phyloP scores from a whole-genome alignment of 1,140 invertebrate genomes.

The Zaprionus davidi region DNA sequence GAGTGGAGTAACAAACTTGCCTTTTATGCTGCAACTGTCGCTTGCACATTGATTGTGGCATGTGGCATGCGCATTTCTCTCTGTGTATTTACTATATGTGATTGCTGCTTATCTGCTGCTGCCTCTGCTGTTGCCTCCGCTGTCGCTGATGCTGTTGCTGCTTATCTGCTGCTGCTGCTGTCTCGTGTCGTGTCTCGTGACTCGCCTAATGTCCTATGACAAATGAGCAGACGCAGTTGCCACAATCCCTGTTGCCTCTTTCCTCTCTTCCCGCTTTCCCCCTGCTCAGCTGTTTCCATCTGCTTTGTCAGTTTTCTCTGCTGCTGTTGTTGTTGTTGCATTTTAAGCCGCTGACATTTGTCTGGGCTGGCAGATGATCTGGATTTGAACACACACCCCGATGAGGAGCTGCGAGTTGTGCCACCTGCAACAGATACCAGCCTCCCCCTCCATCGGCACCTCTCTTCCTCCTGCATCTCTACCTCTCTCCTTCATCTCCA shows the following conservation, averaged over 20 bases:
- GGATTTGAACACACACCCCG: slow-evolving; percentile 49
- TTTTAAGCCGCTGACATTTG: slow-evolving; percentile 54
- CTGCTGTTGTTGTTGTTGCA: slow-evolving; percentile 23
- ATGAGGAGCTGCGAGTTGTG: slow-evolving; percentile 8
- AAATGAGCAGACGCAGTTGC: slow-evolving; percentile 59
- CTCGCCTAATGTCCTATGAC: slow-evolving; percentile 59
- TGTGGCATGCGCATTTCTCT: background rate
- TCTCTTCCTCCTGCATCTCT: too few relatives aligned
- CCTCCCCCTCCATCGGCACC: too few relatives aligned
- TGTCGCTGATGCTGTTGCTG: slow-evolving; percentile 5
- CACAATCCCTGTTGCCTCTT: slow-evolving; percentile 10
- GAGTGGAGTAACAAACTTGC: too few relatives aligned
- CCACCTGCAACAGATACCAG: slow-evolving; percentile 33
- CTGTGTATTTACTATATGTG: slow-evolving; percentile 23
- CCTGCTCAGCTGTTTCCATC: background rate
- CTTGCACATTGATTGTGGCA: background rate
- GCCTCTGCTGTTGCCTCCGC: background rate
- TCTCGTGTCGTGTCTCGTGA: slow-evolving; percentile 17
- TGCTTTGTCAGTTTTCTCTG: slow-evolving; percentile 27
- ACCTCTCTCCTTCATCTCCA: too few relatives aligned
- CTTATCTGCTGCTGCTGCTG: slow-evolving; percentile 14
- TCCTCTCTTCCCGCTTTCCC: slow-evolving; percentile 6
- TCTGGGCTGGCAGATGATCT: slow-evolving; percentile 41
- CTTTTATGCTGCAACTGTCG: too few relatives aligned
- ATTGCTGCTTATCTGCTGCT: slow-evolving; percentile 43